Evolutionary conservation across 2,113 vertebrate species (phyloP).

Genomic region (Arothron firmamentum): DNA sequence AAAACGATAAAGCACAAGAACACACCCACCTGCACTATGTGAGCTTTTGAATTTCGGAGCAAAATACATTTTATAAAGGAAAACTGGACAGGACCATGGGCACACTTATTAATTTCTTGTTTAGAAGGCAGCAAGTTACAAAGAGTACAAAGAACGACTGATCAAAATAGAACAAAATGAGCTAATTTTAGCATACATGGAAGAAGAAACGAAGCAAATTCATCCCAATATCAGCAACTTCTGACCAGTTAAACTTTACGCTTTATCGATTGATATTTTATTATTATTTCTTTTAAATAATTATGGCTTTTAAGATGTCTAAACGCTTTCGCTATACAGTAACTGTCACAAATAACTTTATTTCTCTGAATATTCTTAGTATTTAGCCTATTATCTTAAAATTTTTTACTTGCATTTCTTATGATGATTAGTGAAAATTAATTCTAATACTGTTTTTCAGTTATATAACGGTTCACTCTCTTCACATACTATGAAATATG

Average conservation of each 20-base stretch:
- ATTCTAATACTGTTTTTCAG: too few relatives aligned
- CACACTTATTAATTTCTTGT: conserved; percentile 22
- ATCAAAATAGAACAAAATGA: accelerated
- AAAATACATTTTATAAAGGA: conserved; percentile 9
- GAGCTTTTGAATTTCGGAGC: conserved; percentile 23
- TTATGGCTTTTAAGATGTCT: too few relatives aligned
- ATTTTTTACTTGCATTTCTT: too few relatives aligned
- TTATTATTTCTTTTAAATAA: neutral
- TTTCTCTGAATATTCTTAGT: too few relatives aligned
- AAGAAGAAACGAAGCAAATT: conserved; percentile 4
- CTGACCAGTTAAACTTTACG: neutral
- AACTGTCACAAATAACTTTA: too few relatives aligned
- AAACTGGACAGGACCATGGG: conserved; percentile 12
- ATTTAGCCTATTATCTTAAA: too few relatives aligned
- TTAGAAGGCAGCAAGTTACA: too few relatives aligned
- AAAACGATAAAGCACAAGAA: conserved; percentile 26
- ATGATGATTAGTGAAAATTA: too few relatives aligned
- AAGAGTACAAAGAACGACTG: conserved; percentile 1
- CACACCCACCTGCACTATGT: neutral
- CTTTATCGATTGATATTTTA: neutral
- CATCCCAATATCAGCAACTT: neutral
- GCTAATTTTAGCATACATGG: conserved; percentile 8
- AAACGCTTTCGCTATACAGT: too few relatives aligned
- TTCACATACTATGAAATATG: too few relatives aligned
- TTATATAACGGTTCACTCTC: too few relatives aligned